These are phyloP conservation scores for Leptinotarsa lineolata DNA, from an alignment of 1,140 invertebrate species.

Conservation along the genomic window DNA sequence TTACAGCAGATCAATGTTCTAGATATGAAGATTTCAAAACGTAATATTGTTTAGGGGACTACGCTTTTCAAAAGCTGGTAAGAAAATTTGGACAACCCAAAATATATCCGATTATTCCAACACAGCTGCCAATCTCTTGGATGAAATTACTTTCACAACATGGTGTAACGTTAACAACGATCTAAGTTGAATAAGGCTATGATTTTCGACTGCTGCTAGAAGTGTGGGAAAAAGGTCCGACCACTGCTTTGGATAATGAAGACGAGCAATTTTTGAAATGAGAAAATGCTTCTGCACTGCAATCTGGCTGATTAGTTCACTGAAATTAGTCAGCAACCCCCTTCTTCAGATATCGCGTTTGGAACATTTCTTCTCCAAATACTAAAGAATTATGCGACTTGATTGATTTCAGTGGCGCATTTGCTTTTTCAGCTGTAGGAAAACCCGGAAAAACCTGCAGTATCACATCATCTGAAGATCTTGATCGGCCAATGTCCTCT, in stretches of 20 bases:
- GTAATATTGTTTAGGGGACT: no score
- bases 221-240: slow-evolving; percentile 80
- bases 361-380: slow-evolving; percentile 71
- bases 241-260: slow-evolving; percentile 87
- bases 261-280: slow-evolving; percentile 82
- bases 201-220: slow-evolving; percentile 68
- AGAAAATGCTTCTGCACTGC: slow-evolving; percentile 86
- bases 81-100: no score
- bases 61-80: no score
- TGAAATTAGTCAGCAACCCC: slow-evolving; percentile 77
- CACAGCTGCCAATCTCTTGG: slow-evolving; percentile 72
- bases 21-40: no score
- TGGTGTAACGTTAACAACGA: slow-evolving; percentile 84
- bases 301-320: slow-evolving; percentile 84
- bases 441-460: no score
- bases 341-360: slow-evolving; percentile 76
- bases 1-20: no score
- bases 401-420: no score
- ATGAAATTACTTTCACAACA: slow-evolving; percentile 86
- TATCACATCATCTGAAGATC: no score
- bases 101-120: no score
- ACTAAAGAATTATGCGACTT: no score
- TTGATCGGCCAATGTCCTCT: no score
- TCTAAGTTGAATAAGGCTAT: slow-evolving; percentile 72
- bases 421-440: no score